Percentiles rank a stretch among this genome's conserved stretches.
Conservation (phyloP, 2,113 vertebrate genomes). For the Motacilla alba region DNA sequence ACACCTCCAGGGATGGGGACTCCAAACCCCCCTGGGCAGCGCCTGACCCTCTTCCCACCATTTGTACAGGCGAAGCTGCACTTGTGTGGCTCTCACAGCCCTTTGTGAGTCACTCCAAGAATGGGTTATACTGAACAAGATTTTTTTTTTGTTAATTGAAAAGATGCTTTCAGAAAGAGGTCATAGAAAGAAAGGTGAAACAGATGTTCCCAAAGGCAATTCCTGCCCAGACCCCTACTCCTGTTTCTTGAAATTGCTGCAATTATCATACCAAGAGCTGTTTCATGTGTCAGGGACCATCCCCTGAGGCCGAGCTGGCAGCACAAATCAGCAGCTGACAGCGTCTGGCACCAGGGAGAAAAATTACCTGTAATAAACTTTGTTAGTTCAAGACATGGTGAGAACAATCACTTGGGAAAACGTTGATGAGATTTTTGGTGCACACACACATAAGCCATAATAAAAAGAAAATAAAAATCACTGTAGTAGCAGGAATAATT, state of each 20-base stretch:
- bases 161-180: neutral
- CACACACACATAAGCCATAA: neutral
- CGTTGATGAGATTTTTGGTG: neutral
- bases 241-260: constrained; percentile 23
- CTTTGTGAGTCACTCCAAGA: neutral
- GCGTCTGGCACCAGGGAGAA: neutral
- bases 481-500: neutral
- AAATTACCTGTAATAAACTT: neutral
- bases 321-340: neutral
- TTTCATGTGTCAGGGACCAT: neutral
- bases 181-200: neutral
- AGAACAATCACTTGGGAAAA: neutral
- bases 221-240: constrained; percentile 14
- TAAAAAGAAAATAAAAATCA: neutral
- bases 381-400: neutral
- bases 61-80: neutral
- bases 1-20: neutral
- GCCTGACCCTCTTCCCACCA: neutral
- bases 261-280: constrained; percentile 34
- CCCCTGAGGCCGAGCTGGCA: neutral
- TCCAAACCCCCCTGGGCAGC: neutral
- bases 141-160: neutral
- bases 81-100: neutral
- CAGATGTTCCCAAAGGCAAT: constrained; percentile 34
- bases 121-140: neutral